Evolutionary conservation across 2,888 invertebrate genomes (phyloP).

Genomic region (Eretmocerus hayati): DNA sequence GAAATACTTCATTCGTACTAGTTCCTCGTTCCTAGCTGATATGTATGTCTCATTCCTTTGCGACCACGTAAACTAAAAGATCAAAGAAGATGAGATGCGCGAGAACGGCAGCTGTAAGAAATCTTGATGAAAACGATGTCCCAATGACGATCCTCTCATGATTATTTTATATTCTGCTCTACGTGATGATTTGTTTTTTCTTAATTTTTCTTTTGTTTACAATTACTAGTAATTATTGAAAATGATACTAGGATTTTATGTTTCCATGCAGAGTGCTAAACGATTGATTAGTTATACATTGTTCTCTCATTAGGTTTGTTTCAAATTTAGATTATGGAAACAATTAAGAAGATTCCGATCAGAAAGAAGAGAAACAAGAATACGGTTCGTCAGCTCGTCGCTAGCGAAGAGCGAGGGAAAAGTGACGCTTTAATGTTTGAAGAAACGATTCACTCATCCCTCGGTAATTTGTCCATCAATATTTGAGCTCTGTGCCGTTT

Average conservation of each 20-base stretch:
- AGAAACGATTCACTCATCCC: slow-evolving; percentile 16
- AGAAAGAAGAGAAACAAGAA: too few species aligned
- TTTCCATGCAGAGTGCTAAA: slow-evolving; percentile 39
- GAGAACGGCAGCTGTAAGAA: slow-evolving; percentile 34
- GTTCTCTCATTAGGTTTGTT: slow-evolving; percentile 21
- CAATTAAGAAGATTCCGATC: slow-evolving; percentile 12
- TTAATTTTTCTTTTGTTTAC: slow-evolving; percentile 33
- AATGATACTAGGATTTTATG: slow-evolving; percentile 36
- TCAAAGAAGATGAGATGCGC: slow-evolving; percentile 1
- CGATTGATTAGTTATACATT: slow-evolving; percentile 27
- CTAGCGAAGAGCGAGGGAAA: slow-evolving; percentile 8
- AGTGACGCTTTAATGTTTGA: slow-evolving; percentile 10
- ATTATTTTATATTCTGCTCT: slow-evolving; percentile 33
- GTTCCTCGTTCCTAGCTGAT: too few species aligned
- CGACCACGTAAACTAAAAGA: neutral
- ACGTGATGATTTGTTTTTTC: slow-evolving; percentile 37
- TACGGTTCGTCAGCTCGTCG: slow-evolving; percentile 7
- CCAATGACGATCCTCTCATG: slow-evolving; percentile 40
- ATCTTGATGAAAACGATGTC: slow-evolving; percentile 35
- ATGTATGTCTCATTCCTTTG: too few species aligned
- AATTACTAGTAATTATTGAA: slow-evolving; percentile 37
- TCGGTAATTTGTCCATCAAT: slow-evolving; percentile 7
- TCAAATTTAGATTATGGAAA: slow-evolving; percentile 20
- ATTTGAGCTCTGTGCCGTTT: slow-evolving; percentile 14
- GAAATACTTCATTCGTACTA: too few species aligned